Conservation (phyloP, 2,113 vertebrate genomes). For the Carettochelys insculpta region DNA sequence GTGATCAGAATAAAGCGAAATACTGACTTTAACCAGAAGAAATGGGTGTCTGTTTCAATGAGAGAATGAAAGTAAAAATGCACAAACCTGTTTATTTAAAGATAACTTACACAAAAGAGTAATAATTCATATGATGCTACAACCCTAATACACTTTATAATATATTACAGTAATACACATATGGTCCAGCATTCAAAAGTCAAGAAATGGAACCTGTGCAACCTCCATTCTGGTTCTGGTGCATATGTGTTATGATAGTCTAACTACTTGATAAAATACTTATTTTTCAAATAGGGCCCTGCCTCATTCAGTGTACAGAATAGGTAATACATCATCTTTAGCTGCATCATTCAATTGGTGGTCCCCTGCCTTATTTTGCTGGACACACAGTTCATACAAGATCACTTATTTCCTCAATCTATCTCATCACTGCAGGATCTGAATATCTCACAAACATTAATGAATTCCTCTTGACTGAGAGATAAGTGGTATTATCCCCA, state of each 20-base stretch:
- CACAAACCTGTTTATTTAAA: background rate
- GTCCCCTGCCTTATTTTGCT: background rate
- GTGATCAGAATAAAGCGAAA: background rate
- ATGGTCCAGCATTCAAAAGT: background rate
- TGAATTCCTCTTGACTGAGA: accelerated
- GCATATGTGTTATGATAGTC: background rate
- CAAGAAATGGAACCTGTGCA: background rate
- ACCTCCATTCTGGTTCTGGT: background rate
- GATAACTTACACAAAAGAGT: background rate
- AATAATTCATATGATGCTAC: background rate
- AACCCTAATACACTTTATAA: background rate
- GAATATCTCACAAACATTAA: background rate
- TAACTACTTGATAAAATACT: background rate
- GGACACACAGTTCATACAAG: background rate
- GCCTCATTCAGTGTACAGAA: background rate
- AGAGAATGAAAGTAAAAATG: background rate
- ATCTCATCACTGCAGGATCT: background rate
- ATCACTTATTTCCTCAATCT: background rate
- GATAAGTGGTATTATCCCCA: background rate
- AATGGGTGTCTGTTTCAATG: background rate
- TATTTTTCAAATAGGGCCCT: background rate
- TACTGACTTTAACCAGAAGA: background rate
- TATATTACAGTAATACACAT: background rate
- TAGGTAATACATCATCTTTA: background rate
- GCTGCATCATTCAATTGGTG: background rate